Base-by-base conservation (phyloP, 2,797 vertebrate species). In the Brachyrhaphis roseni region DNA sequence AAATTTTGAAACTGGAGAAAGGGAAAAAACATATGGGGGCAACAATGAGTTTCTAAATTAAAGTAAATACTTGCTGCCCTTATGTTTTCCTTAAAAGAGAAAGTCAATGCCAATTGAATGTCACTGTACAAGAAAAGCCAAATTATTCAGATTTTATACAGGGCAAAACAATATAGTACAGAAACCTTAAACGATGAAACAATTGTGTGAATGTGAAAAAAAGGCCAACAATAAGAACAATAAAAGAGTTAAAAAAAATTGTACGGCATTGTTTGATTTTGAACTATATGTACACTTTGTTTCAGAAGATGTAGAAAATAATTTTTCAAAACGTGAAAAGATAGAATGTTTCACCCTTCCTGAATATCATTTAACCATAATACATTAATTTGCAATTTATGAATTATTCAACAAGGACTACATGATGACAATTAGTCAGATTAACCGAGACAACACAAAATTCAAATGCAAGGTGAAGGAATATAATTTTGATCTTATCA, bases 401-500 rank as follows among this genome's bases (percentile, higher is more conserved):
- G 26, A 78, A 76, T 84, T 72, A 81, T 81, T 79, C 46, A 85
- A 3, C 75, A 68, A 75, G 36, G 15, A 34, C 75, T 77, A n/a
- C 16, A 28, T 77, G 45, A 79, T 71, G 46, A 70, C 39, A 83
- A 43, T 76, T 31, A 71, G 8, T 53, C 43, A 70, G 62, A 76
- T 79, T 62, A 86, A 85, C 70, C 1, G 2, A 55, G 76, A 71
- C 36, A 74, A n/a, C n/a, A 49, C 43, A 55, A 51, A 74, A 59
- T 82, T 79, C 28, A 23, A 76, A 79, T 78, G 20, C 34, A 31
- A 79, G 47, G 23, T 55, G 51, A 78, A 77, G 59, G 55, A 71
- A 74, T 76, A 78, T 36, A 28, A 76, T 82, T 86, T 79, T 47
- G 59, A 36, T 23, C 31, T 57, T 31, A 83, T 75, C 53, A 71